Evolutionary conservation across 1,140 invertebrate genomes (phyloP), one percentile per base, ranked within the genome.

Genomic region (Aphaenogaster floridana): DNA sequence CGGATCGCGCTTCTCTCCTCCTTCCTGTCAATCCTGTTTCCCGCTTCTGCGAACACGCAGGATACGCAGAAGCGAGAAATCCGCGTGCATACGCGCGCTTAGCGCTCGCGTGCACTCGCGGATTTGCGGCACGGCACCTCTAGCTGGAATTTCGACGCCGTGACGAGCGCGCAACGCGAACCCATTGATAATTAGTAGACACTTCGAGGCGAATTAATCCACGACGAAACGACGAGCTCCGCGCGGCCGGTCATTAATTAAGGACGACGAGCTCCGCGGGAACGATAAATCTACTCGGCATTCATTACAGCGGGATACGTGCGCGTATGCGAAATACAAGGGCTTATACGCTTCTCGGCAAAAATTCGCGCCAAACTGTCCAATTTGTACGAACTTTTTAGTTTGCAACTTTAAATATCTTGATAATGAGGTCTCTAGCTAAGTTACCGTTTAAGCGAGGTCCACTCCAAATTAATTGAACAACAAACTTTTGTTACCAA

Each of bases 181-280:
- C 66, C 83, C 39, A 72, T 83, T 79, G 89, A 90, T 91, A 90
- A 91, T 91, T 91, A 91, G 89, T 90, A 90, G 89, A 91, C 90
- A 88, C 90, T 88, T 90, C 69, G 89, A 90, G 78, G 90, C 87
- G 83, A 90, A 91, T 91, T 91, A 91, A 90, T 91, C 87, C 87
- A 88, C 86, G 79, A 87, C 86, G 89, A 80, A 76, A 90, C 86
- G 88, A 89, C 89, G 72, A 61, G 86, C 68, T 50, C 45, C 57
- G 59, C 57, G 59, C 88, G 88, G 59, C 54, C 71, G 50, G 85
- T 77, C 88, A 90, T 90, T 90, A 90, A 90, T 90, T 90, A 90
- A 90, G 72, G 88, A 87, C 74, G 66, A 54, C 68, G 66, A 69
- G 61, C 50, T 59, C 11, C 63, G 21, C 50, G 50, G 50, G 66